Percentiles rank a stretch among this genome's conserved stretches.
phyloP scores from a whole-genome alignment of 2,888 invertebrate species.

The Cheilosia pagana region DNA sequence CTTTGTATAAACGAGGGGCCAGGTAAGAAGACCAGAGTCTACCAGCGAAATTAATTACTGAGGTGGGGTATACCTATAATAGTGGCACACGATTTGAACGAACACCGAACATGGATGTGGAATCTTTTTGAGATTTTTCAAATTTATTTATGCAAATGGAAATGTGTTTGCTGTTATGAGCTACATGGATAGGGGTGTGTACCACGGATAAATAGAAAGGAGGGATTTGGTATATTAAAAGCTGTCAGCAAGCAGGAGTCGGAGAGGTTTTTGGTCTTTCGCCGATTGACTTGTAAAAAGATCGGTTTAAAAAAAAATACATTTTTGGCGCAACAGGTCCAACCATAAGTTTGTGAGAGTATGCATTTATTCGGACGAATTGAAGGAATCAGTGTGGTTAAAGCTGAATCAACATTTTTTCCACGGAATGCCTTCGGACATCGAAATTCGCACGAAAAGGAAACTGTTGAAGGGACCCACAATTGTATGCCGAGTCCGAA shows the following conservation, averaged over 20 bases:
- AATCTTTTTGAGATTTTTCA: slow-evolving; percentile 42
- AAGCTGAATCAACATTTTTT: too few relatives aligned
- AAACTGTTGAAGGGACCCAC: too few relatives aligned
- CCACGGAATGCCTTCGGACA: too few relatives aligned
- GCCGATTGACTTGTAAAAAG: background rate
- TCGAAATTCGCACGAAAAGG: too few relatives aligned
- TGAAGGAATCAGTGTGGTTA: too few relatives aligned
- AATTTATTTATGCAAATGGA: slow-evolving; percentile 58
- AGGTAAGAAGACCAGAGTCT: too few relatives aligned
- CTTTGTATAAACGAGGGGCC: too few relatives aligned
- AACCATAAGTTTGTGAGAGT: too few relatives aligned
- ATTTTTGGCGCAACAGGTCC: too few relatives aligned
- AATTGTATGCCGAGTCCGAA: too few relatives aligned
- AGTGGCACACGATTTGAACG: background rate
- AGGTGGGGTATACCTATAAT: background rate
- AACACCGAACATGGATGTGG: slow-evolving; percentile 36
- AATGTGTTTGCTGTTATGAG: slow-evolving; percentile 49
- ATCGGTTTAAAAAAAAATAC: too few relatives aligned
- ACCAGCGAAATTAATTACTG: background rate
- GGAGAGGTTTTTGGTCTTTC: background rate
- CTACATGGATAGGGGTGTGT: slow-evolving; percentile 31
- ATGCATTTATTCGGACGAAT: too few relatives aligned
- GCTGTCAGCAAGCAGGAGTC: background rate
- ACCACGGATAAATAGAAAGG: background rate
- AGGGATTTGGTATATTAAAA: background rate